Base-by-base conservation (phyloP, 2,797 vertebrate genomes). In the Distichodus sexfasciatus region DNA sequence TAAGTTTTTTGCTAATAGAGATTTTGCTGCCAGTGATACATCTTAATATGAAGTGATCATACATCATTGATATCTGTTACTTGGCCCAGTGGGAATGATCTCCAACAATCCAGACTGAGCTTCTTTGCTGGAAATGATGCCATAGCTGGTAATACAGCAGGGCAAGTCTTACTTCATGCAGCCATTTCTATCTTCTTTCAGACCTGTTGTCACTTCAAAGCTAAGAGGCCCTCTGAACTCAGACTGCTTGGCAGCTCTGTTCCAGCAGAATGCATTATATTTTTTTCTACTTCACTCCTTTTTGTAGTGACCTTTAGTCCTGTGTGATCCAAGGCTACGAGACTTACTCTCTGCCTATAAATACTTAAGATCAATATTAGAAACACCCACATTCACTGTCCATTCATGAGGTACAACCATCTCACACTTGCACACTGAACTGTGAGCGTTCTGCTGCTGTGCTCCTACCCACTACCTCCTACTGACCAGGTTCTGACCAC, bases 71-170 rank as follows among this genome's bases (percentile, higher is more conserved):
- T n/a, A 7, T 58, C 8, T 55, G 51, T 35, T 26, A 5, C 38
- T 12, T 4, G 0, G 10, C 8, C 51, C 40, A 24, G 14, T 68
- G 51, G 38, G 12, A 55, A 26, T 43, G 12, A 28, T 10, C 11
- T 53, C 21, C 14, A 33, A 53, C 72, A 76, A 61, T 48, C 40
- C 64, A 51, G 38, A 35, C 50, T 53, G 28, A 15, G 44, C 43
- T 50, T 77, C 58, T 69, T 46, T 33, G 5, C 29, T 59, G 44
- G 40, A 62, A 69, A 74, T 75, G 44, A 71, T 66, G 62, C 69
- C 69, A 59, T 72, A 26, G 24, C 61, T 28, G 40, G 58, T 26
- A 66, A 72, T 72, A 15, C 36, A 58, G 62, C 43, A 48, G 48
- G 15, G 17, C 3, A 14, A 74, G 46, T 35, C 55, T 68, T 63